These are phyloP conservation scores for Larimichthys crocea DNA, from an alignment of 2,113 vertebrate species.

Conservation along the genomic window DNA sequence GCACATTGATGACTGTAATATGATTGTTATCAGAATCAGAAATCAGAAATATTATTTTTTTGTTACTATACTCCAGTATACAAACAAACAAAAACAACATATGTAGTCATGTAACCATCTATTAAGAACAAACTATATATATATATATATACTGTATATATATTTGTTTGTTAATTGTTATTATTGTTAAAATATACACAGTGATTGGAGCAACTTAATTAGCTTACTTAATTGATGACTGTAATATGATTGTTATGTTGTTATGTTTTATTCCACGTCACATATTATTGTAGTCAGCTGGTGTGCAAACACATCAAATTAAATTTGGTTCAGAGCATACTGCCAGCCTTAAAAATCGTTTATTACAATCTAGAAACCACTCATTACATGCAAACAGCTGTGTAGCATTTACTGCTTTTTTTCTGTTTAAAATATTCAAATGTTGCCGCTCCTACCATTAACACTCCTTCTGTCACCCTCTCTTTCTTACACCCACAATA, in stretches of 20 bases:
- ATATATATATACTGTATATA: too few species aligned
- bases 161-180: background rate
- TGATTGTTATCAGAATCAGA: background rate
- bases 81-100: too few species aligned
- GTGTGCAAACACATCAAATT: background rate
- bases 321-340: background rate
- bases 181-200: background rate
- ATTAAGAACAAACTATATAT: too few species aligned
- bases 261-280: background rate
- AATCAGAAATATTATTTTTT: too few species aligned
- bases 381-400: background rate
- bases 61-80: too few species aligned
- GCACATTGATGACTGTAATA: background rate
- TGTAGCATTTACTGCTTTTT: too few species aligned
- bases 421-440: background rate
- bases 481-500: background rate
- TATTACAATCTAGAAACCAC: background rate
- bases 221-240: background rate
- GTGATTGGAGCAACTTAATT: background rate
- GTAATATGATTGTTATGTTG: too few species aligned
- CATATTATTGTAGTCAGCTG: background rate
- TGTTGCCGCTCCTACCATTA: background rate
- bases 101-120: too few species aligned
- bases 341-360: background rate
- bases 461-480: background rate